Conservation (phyloP, 2,888 invertebrate species). For the Caenorhabditis becei region DNA sequence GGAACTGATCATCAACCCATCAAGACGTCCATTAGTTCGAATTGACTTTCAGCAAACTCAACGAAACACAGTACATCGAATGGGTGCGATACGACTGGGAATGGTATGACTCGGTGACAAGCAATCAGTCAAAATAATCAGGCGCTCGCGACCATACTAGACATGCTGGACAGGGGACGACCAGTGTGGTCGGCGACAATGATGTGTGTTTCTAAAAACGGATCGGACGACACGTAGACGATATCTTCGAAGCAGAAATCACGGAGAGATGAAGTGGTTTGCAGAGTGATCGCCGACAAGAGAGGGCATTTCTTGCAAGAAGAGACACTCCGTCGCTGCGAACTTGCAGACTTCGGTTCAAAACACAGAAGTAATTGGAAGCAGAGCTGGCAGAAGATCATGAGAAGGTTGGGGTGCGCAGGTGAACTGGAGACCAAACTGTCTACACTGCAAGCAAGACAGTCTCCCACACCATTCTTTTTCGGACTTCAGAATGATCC, state of each 20-base stretch:
- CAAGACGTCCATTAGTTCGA: not conserved
- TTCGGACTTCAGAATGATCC: too few species aligned
- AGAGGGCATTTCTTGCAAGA: not conserved
- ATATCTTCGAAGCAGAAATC: conserved; percentile 5
- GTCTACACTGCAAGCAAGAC: too few species aligned
- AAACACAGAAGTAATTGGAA: not conserved
- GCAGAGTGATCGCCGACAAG: not conserved
- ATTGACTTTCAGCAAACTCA: not conserved
- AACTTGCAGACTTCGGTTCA: not conserved
- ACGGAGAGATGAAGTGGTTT: not conserved
- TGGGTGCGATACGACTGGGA: not conserved
- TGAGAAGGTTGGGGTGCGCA: not conserved
- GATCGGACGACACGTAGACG: not conserved
- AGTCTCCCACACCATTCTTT: too few species aligned
- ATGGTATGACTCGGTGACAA: conserved; percentile 1
- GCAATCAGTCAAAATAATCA: conserved; percentile 7
- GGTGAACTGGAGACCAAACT: too few species aligned
- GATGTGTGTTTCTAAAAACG: not conserved
- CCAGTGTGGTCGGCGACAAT: not conserved
- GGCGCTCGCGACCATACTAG: conserved; percentile 2
- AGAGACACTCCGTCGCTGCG: not conserved
- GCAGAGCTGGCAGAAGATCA: not conserved
- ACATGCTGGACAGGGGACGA: not conserved
- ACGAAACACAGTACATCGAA: conserved; percentile 15
- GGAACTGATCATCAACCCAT: not conserved